Conservation (phyloP, 37 sponge, comb jelly and placozoan genomes). For the Eunapius fragilis region DNA sequence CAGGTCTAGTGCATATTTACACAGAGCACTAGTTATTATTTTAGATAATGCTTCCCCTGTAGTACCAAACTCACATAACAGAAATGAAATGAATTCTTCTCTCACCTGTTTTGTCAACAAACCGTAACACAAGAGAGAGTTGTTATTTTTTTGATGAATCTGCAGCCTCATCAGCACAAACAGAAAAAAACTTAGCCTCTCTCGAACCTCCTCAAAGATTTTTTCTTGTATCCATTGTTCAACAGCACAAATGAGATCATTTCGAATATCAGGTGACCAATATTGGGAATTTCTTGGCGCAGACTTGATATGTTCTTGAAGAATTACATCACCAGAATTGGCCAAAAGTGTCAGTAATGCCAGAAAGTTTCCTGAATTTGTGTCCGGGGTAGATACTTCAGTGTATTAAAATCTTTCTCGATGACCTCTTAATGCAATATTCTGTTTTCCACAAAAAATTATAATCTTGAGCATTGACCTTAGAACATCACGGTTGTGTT, state of each 20-base stretch:
- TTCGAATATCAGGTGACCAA: slow-evolving; percentile 12
- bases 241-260: slow-evolving; percentile 15
- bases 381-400: neutral
- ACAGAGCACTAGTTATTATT: neutral
- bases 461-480: slow-evolving; percentile 26
- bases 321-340: slow-evolving; percentile 26
- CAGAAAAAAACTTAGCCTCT: slow-evolving; percentile 39
- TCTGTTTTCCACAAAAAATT: neutral
- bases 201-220: slow-evolving; percentile 9
- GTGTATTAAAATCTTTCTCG: neutral
- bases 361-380: slow-evolving; percentile 23
- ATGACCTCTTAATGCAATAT: slow-evolving; percentile 14
- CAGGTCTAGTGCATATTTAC: slow-evolving; percentile 29
- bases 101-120: slow-evolving; percentile 3
- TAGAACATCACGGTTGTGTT: slow-evolving; percentile 10
- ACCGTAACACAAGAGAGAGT: slow-evolving; percentile 32
- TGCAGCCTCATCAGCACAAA: slow-evolving; percentile 49
- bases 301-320: slow-evolving; percentile 14
- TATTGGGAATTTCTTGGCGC: slow-evolving; percentile 31
- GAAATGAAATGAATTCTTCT: slow-evolving; percentile 7
- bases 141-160: slow-evolving; percentile 50
- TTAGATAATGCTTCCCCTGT: slow-evolving; percentile 36
- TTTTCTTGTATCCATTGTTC: slow-evolving; percentile 4
- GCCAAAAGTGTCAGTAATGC: slow-evolving; percentile 20
- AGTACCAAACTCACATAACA: slow-evolving; percentile 42